A percentile compares a stretch with the other conserved stretches of the same genome.
These are phyloP conservation scores for Alces alces DNA, from an alignment of 2,113 vertebrate species.

Conservation along the genomic window DNA sequence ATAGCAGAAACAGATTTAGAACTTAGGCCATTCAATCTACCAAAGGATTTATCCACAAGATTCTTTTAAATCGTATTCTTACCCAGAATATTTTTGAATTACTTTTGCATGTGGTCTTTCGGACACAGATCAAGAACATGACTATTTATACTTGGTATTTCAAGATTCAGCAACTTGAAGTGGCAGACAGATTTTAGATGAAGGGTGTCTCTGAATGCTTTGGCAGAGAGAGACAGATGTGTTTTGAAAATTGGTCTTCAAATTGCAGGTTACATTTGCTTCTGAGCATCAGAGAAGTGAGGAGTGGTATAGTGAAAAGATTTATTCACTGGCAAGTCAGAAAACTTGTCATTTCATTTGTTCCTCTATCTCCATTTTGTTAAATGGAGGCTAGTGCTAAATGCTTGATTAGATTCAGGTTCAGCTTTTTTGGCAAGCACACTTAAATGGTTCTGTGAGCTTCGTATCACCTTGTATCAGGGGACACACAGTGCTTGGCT, in stretches of 20 bases:
- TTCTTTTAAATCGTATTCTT: neutral
- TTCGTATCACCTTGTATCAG: neutral
- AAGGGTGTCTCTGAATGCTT: neutral
- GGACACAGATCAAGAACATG: neutral
- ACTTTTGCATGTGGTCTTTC: neutral
- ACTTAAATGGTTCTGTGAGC: neutral
- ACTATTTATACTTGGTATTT: neutral
- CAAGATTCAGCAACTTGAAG: neutral
- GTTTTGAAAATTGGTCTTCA: neutral
- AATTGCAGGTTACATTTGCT: neutral
- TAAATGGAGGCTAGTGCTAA: neutral
- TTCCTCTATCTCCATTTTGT: neutral
- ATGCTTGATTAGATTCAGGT: neutral
- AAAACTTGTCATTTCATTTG: neutral
- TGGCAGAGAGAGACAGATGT: neutral
- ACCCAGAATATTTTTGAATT: neutral
- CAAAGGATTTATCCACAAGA: neutral
- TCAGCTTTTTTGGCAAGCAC: neutral
- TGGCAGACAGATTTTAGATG: neutral
- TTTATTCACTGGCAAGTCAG: neutral
- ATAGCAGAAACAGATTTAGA: neutral
- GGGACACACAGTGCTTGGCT: neutral
- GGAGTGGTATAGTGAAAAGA: neutral
- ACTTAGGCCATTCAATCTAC: neutral
- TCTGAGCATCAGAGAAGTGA: neutral